phyloP scores from a whole-genome alignment of 2,113 vertebrate species.

The Pitta sordida region DNA sequence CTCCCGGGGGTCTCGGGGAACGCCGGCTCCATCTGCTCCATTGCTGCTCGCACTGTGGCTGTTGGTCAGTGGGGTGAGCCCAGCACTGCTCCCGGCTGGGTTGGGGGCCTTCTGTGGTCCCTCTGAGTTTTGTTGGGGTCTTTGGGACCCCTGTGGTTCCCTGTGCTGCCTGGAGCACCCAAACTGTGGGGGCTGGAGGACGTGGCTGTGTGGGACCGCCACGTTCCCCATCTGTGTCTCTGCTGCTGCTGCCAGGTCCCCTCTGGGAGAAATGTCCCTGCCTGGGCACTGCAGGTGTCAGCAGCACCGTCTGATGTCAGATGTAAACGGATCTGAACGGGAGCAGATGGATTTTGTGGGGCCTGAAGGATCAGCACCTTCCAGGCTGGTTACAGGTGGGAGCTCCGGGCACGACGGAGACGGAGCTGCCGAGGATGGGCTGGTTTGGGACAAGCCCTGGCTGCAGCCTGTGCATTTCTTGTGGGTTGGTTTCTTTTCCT shows the following conservation, averaged over 20 bases:
- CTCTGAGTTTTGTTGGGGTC: accelerated
- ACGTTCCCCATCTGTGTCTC: accelerated
- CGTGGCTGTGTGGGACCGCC: accelerated
- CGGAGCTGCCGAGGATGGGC: background rate
- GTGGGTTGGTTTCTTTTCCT: background rate
- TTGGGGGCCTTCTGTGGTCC: background rate
- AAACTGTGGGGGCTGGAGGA: accelerated
- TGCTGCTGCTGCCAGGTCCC: background rate
- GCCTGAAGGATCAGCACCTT: background rate
- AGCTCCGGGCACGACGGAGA: background rate
- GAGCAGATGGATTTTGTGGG: background rate
- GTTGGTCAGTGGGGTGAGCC: background rate
- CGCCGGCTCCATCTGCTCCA: background rate
- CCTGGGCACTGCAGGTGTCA: background rate
- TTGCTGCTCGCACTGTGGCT: accelerated
- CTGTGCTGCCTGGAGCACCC: background rate
- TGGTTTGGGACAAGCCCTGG: background rate
- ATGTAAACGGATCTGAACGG: background rate
- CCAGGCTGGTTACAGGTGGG: background rate
- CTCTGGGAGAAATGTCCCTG: background rate
- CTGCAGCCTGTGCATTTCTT: background rate
- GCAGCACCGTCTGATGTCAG: background rate
- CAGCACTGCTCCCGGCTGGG: accelerated
- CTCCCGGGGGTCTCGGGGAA: accelerated
- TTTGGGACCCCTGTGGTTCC: background rate